A percentile compares a stretch with the other conserved stretches of the same genome.
Evolutionary conservation across 2,113 vertebrate species (phyloP).

Genomic region (Pluvialis apricaria): DNA sequence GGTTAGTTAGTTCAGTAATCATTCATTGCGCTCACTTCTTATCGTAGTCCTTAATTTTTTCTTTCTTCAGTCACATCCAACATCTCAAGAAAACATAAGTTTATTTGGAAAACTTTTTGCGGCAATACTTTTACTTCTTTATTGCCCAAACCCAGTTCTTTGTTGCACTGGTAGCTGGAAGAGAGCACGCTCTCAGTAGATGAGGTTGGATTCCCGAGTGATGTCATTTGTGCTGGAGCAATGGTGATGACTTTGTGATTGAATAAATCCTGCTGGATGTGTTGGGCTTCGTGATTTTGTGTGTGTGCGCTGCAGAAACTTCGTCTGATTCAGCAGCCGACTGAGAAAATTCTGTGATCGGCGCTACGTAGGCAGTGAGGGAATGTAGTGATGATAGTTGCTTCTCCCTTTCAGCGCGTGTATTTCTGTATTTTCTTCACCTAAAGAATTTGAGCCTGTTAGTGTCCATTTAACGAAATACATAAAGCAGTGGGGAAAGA

Average conservation of each 20-base stretch:
- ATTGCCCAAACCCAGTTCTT: background rate
- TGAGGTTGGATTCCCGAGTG: conserved; percentile 35
- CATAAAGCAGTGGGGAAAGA: background rate
- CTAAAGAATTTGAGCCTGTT: background rate
- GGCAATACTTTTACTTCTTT: background rate
- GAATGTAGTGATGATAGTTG: background rate
- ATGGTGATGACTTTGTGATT: background rate
- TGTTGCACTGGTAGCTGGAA: background rate
- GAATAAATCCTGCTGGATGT: background rate
- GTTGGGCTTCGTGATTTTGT: background rate
- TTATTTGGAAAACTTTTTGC: conserved; percentile 23
- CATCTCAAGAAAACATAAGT: background rate
- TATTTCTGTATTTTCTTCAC: background rate
- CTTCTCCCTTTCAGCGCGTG: background rate
- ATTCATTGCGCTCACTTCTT: background rate
- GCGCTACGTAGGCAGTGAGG: background rate
- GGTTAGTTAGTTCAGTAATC: background rate
- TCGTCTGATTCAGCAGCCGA: background rate
- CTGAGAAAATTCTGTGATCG: background rate
- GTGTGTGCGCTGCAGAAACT: background rate
- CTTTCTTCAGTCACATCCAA: background rate
- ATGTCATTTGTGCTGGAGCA: conserved; percentile 48
- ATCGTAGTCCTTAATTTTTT: background rate
- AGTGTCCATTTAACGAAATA: background rate
- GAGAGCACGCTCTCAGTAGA: conserved; percentile 11